Evolutionary conservation across 1,140 invertebrate species (phyloP), one percentile per base, ranked within the genome.

Genomic region (Leptopilina clavipes): DNA sequence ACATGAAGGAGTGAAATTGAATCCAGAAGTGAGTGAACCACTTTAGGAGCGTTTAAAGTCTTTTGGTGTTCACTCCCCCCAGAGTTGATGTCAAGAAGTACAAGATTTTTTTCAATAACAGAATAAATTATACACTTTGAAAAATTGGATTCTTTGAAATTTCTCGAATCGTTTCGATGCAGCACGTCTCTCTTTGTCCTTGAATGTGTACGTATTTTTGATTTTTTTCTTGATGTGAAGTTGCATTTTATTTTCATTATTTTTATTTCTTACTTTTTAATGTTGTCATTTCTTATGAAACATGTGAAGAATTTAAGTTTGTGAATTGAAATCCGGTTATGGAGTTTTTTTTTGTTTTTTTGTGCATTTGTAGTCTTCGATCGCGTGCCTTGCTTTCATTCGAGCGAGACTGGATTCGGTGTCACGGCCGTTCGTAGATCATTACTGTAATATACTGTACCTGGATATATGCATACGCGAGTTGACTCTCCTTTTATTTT

Each of bases 401-500:
- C 56, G 48, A 52, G 48, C 48, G 48, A 52, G 48, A 52, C 48
- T 52, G 56, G 56, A 65, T 65, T 65, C 59, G 59, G 59, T 65
- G 59, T 65, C 59, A 65, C 59, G 59, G 59, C 59, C 59, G 59
- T 65, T 65, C 59, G 59, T 14, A 65, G 59, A 74, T 82, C 56
- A 77, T 76, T 75, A 80, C 71, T 74, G 73, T 72, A 43, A 54
- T 76, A 73, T 59, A 70, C 40, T 71, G 76, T 77, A 78, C 75
- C 14, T 56, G 74, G 78, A 75, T 73, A 84, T 80, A 79, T 82
- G 74, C 73, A 77, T 79, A 82, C 82, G 76, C 77, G 77, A 79
- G 73, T 73, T 78, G 70, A 75, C 73, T 81, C 80, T 82, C 76
- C 76, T 87, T 84, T 87, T 83, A 85, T 84, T 86, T 86, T 77